Conservation (phyloP, 2,888 invertebrate genomes). For the Teinopalpus imperialis region DNA sequence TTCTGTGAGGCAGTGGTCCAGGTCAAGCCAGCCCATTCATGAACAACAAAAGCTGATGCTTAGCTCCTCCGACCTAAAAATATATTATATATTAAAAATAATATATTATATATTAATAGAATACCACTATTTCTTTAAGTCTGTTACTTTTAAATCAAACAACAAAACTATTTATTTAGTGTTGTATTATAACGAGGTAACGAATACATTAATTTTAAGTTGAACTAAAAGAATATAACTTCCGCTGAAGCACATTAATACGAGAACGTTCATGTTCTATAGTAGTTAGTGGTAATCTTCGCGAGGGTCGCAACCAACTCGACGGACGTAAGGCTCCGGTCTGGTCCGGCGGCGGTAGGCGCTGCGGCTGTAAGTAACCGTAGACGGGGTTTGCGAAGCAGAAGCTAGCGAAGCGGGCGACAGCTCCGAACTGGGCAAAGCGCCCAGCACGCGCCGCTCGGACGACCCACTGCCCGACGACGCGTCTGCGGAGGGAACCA, state of each 20-base stretch:
- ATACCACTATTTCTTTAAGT: no score
- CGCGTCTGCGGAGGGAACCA: constrained; percentile 49
- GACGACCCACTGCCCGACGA: constrained; percentile 59
- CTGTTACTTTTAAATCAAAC: constrained; percentile 16
- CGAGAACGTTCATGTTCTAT: constrained; percentile 20
- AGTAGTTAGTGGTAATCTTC: constrained; percentile 23
- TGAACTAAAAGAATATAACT: constrained; percentile 22
- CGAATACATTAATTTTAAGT: constrained; percentile 23
- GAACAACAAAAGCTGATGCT: no score
- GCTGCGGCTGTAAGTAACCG: constrained; percentile 31
- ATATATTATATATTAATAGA: no score
- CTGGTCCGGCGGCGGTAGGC: constrained; percentile 32
- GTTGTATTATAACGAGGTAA: constrained; percentile 16
- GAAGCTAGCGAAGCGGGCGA: constrained; percentile 27
- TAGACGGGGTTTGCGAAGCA: constrained; percentile 30
- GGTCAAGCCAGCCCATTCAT: no score
- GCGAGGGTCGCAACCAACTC: constrained; percentile 29
- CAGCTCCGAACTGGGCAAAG: constrained; percentile 34
- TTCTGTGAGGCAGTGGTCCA: no score
- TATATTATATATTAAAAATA: no score
- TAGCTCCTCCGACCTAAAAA: no score
- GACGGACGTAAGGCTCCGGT: constrained; percentile 21
- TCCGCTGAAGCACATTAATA: constrained; percentile 18
- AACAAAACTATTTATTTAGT: constrained; percentile 9
- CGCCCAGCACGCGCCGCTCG: constrained; percentile 56